These are phyloP conservation scores for Coregonus suidteri DNA, from an alignment of 2,797 vertebrate genomes.

Conservation along the genomic window DNA sequence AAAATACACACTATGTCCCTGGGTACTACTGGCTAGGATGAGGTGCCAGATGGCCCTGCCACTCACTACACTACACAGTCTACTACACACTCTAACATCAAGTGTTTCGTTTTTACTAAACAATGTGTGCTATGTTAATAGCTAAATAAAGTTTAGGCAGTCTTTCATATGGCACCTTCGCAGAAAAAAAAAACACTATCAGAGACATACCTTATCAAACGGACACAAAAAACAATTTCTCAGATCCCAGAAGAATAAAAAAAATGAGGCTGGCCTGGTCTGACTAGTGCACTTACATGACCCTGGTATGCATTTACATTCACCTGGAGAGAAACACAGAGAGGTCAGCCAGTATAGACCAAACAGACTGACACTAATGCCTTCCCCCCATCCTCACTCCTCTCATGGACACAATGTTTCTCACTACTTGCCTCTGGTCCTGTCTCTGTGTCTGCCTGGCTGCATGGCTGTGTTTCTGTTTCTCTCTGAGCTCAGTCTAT, in stretches of 20 bases:
- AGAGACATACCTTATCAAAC: no score
- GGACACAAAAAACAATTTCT: neutral
- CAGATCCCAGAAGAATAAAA: neutral
- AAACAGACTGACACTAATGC: conserved; percentile 17
- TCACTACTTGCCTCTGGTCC: conserved; percentile 27
- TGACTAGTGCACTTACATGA: neutral
- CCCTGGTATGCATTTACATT: neutral
- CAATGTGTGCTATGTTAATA: no score
- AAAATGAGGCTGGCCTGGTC: neutral
- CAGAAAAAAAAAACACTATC: no score
- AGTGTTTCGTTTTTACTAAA: neutral
- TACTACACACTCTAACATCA: neutral
- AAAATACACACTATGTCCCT: conserved; percentile 4
- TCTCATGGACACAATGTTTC: conserved; percentile 20
- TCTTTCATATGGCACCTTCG: neutral
- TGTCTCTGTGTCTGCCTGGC: conserved; percentile 51
- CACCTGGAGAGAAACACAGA: conserved; percentile 19
- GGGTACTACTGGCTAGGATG: neutral
- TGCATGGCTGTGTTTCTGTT: conserved; percentile 29
- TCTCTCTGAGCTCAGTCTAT: conserved; percentile 47
- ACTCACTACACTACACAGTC: neutral
- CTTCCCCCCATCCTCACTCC: conserved; percentile 27
- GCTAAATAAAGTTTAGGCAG: neutral
- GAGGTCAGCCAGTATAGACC: conserved; percentile 41
- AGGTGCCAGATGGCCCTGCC: conserved; percentile 1